Percentiles rank a stretch among this genome's conserved stretches.
Evolutionary conservation across 2,113 vertebrate species (phyloP).

Genomic region (Microtus richardsoni): DNA sequence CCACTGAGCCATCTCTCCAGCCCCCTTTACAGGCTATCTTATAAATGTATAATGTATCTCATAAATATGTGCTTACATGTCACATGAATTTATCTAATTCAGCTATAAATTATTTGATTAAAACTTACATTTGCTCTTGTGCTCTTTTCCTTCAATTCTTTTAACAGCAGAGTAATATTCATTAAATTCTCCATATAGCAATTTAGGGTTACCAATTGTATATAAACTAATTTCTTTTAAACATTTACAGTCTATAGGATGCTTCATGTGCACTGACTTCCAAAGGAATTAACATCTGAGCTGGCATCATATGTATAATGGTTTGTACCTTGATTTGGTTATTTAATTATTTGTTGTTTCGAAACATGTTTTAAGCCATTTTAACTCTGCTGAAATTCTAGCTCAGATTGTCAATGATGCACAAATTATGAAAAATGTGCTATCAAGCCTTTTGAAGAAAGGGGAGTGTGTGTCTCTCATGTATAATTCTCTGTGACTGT

Average conservation of each 20-base stretch:
- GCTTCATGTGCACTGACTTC: not conserved
- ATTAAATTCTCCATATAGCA: not conserved
- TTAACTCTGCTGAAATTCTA: not conserved
- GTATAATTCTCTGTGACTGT: not conserved
- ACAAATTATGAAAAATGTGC: not conserved
- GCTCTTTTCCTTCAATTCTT: not conserved
- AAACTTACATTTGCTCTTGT: not conserved
- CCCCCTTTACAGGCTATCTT: not conserved
- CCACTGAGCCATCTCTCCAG: too few species aligned
- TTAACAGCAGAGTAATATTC: not conserved
- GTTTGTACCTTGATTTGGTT: not conserved
- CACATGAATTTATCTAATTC: not conserved
- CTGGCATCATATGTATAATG: not conserved
- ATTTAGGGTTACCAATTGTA: not conserved
- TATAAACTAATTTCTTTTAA: not conserved
- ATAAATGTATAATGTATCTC: not conserved
- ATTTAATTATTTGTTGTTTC: not conserved
- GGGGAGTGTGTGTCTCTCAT: not conserved
- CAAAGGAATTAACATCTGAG: not conserved
- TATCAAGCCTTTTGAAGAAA: not conserved
- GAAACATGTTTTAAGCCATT: not conserved
- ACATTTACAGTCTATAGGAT: not conserved
- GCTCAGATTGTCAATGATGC: not conserved
- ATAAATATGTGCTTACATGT: not conserved
- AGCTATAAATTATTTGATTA: not conserved